Base-by-base conservation (phyloP, 2,113 vertebrate genomes). In the Nicator chloris region DNA sequence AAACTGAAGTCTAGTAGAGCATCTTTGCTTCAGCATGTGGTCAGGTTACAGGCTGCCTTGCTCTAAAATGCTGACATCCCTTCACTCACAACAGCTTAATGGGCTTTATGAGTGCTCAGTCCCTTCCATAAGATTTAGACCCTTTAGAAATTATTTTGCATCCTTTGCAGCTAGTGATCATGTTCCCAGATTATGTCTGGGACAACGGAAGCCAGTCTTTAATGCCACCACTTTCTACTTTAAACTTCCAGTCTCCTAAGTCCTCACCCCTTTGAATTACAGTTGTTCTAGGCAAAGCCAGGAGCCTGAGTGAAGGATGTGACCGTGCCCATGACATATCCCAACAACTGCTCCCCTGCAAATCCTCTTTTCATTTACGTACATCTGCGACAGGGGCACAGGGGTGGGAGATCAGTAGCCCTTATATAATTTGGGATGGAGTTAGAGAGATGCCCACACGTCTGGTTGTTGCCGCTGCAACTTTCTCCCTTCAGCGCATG, bases 301-400 rank as follows among this genome's bases (percentile, higher is more conserved):
- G 39, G 33, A 82, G 47, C 40, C 42, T 24, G 24, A 72, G 18
- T 7, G 50, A 80, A 68, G 27, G 15, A 68, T 9, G 10, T 18
- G 40, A 39, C 40, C 16, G 4, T 80, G 39, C 9, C 21, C 11
- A 6, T 0, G 0, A 19, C 5, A 2, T 4, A 16, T 17, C 54
- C 66, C 73, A 45, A 9, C 64, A 83, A 23, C 60, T 14, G 11
- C 33, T 71, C 35, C 42, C 27, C 45, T 81, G 20, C 33, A 88
- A 81, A 84, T 22, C 24, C 47, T 12, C 1, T 50, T 50, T 22
- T 75, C 13, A 24, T 69, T 53, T 44, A 40, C 5, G 3, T 18
- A 27, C 56, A 61, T 21, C 22, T 22, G 19, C 28, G 45, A 4
- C 68, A 73, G 37, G 16, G 31, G 8, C n/a, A 39, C 31, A 24